These are phyloP conservation scores for Apogon hyalosoma DNA, from an alignment of 2,797 vertebrate species.

Conservation along the genomic window DNA sequence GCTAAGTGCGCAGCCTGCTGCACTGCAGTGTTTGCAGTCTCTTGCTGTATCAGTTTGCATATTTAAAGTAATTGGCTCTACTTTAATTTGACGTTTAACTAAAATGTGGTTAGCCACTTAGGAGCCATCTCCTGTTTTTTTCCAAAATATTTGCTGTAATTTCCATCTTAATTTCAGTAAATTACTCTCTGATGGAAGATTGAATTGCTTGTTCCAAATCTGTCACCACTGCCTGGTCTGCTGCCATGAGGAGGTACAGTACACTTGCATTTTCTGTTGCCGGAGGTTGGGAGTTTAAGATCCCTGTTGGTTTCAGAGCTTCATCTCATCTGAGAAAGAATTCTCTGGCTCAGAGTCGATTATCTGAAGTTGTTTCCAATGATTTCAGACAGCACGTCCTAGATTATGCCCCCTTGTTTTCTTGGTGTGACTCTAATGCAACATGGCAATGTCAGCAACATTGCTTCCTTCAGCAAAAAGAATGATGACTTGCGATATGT, in stretches of 20 bases:
- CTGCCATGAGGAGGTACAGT: conserved; percentile 9
- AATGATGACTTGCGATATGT: conserved; percentile 82
- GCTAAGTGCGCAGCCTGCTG: conserved; percentile 33
- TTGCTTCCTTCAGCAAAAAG: conserved; percentile 85
- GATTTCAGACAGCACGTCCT: conserved; percentile 82
- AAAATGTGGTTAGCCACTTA: conserved; percentile 11
- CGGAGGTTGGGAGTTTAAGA: conserved; percentile 37
- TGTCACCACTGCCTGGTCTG: neutral
- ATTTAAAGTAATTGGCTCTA: conserved; percentile 22
- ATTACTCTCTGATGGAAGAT: conserved; percentile 23
- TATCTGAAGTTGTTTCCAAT: conserved; percentile 77
- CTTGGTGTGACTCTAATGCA: conserved; percentile 82
- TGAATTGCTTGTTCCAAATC: conserved; percentile 5
- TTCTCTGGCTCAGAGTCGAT: conserved; percentile 74
- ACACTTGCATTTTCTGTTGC: conserved; percentile 13
- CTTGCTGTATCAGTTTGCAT: conserved; percentile 3
- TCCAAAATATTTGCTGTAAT: conserved; percentile 19
- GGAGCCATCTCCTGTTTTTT: conserved; percentile 10
- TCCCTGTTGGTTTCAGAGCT: conserved; percentile 53
- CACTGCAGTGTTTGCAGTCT: conserved; percentile 46
- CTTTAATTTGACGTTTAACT: conserved; percentile 10
- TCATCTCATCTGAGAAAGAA: conserved; percentile 63
- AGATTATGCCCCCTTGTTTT: conserved; percentile 82
- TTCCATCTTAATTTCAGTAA: conserved; percentile 21
- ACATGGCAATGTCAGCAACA: conserved; percentile 80